Evolutionary conservation across 2,888 invertebrate genomes (phyloP).

Genomic region (Caenorhabditis parvicauda): DNA sequence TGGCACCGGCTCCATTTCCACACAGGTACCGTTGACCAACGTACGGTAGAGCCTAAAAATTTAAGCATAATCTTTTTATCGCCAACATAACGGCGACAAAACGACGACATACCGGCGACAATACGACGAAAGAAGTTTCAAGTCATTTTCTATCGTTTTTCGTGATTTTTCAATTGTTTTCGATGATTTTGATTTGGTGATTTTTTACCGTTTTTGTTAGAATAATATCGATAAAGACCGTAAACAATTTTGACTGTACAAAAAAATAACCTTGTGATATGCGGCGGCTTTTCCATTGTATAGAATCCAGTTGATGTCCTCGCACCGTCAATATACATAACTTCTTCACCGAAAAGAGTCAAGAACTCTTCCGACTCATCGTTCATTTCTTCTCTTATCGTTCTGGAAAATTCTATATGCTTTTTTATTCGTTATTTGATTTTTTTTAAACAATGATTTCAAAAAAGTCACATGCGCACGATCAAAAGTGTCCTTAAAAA

Average conservation of each 20-base stretch:
- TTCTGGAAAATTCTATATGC: slow-evolving; percentile 67
- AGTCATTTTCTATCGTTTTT: background rate
- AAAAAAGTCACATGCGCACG: no score
- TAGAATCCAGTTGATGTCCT: slow-evolving; percentile 94
- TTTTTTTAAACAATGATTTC: no score
- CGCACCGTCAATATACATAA: slow-evolving; percentile 95
- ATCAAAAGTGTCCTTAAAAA: no score
- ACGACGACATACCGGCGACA: no score
- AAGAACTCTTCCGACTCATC: slow-evolving; percentile 96
- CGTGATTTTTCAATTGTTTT: no score
- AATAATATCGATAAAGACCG: background rate
- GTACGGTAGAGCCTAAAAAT: slow-evolving; percentile 54
- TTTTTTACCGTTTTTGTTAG: no score
- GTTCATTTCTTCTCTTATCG: slow-evolving; percentile 91
- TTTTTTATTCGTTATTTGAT: no score
- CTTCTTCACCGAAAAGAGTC: slow-evolving; percentile 82
- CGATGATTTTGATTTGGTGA: no score
- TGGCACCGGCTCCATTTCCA: slow-evolving; percentile 68
- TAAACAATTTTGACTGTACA: background rate
- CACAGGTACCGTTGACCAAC: slow-evolving; percentile 50
- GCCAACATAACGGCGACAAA: slow-evolving; percentile 3
- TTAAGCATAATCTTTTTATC: background rate
- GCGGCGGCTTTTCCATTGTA: slow-evolving; percentile 72
- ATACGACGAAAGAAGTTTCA: background rate
- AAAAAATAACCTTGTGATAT: slow-evolving; percentile 34